These are phyloP conservation scores for Dione juno DNA, from an alignment of 2,888 invertebrate species.

Conservation along the genomic window DNA sequence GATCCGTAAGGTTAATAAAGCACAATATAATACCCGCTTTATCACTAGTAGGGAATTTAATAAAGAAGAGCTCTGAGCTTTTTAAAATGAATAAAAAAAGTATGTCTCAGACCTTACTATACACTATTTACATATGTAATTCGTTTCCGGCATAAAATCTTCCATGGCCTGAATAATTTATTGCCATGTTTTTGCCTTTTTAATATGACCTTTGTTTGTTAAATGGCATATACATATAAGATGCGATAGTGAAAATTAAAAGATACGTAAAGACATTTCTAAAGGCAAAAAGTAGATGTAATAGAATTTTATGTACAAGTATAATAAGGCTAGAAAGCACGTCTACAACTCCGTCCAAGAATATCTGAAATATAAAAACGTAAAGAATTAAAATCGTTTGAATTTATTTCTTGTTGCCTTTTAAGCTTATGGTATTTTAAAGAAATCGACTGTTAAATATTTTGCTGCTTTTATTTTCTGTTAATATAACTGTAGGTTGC, in stretches of 20 bases:
- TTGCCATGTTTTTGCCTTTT: neutral
- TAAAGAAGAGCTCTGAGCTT: too few species aligned
- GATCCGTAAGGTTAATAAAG: too few species aligned
- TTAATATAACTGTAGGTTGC: too few species aligned
- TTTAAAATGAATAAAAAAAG: too few species aligned
- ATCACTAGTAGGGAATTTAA: too few species aligned
- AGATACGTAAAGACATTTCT: neutral
- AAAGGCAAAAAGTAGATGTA: conserved; percentile 8
- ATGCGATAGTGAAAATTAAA: neutral
- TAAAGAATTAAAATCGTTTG: neutral
- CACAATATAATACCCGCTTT: too few species aligned
- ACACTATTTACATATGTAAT: neutral
- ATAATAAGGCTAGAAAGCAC: conserved; percentile 7
- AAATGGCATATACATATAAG: neutral
- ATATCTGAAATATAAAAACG: conserved; percentile 5
- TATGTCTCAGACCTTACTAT: neutral
- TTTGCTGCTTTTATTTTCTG: neutral
- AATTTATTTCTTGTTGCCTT: neutral
- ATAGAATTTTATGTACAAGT: conserved; percentile 3
- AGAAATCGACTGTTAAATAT: neutral
- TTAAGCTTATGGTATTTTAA: neutral
- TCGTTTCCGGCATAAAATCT: neutral
- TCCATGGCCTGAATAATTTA: neutral
- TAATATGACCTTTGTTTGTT: neutral
- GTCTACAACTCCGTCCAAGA: neutral